Evolutionary conservation across 1,140 invertebrate genomes (phyloP), one percentile per base, ranked within the genome.

Genomic region (Dryas iulia): DNA sequence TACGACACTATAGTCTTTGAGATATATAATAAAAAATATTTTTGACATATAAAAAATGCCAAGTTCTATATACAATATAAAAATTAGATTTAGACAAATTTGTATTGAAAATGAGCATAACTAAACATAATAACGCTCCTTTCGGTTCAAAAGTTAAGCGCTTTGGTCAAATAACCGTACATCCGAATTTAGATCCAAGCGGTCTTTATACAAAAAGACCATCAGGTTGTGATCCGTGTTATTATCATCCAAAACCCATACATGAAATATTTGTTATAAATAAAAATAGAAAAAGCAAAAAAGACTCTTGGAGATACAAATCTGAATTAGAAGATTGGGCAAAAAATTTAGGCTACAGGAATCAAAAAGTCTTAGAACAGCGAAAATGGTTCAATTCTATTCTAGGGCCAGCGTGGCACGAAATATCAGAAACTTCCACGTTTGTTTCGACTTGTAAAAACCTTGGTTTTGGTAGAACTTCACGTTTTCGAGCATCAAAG

Each of bases 311-410:
- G 89, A 79, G 66, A 62, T 87, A 84, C 59, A 89, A 89, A 78
- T 82, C 61, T 12, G 87, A 89, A 64, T 69, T 90, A 11, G 87
- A 89, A 73, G 85, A 86, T 23, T 91, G 87, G 86, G 71, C 81
- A n/a, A 74, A 77, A 66, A 87, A 91, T 65, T 84, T 91, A 53
- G 89, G 89, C 5, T 90, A 90, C 56, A 82, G 85, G 68, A 91
- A 91, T 67, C 83, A 87, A 73, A 81, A 75, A 67, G 69, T 89
- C 21, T 73, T 91, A 18, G 74, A 80, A 35, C 58, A 75, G 26
- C 74, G 82, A 26, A 76, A 70, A 59, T 87, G 85, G 83, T 73
- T 72, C 7, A 70, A 65, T 12, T 76, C 81, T 5, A 12, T 89
- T 26, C 58, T 87, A 4, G 89, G 89, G 1, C 89, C 89, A 25